Evolutionary conservation across 2,113 vertebrate species (phyloP), one percentile per base, ranked within the genome.

Genomic region (Falcunculus frontatus): DNA sequence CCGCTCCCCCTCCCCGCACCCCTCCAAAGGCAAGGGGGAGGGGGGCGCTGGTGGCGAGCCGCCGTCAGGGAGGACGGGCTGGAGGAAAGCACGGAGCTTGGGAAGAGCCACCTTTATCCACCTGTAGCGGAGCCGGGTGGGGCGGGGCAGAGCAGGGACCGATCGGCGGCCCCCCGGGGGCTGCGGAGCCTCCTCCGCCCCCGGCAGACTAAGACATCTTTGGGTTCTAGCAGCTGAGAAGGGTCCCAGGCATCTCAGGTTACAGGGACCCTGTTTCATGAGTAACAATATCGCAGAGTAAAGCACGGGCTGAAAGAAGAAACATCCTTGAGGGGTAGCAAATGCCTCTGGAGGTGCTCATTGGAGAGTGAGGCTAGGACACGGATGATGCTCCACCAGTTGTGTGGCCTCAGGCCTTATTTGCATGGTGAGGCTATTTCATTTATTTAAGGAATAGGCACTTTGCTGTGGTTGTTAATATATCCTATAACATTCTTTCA

Each of bases 241-340:
- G 32, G 20, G 65, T 47, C 15, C 25, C 10, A 4, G 50, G 30
- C 11, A 10, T 2, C 8, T 9, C 7, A 6, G 52, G 29, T 74
- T 21, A 4, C 32, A 5, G 0, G 15, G 3, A 23, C 16, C 17
- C 10, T 9, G 29, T 19, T 49, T n/a, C 11, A 9, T 1, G n/a
- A 60, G 49, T 10, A 41, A 17, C 16, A 5, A 2, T 11, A 19
- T 4, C 3, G 4, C 20, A 29, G 25, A 29, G 20, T 13, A 29
- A 52, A 59, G 26, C 41, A 9, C 2, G n/a, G 50, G 25, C 8
- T 14, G 22, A 9, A 74, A 87, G 65, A 41, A 56, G 52, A 49
- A 59, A n/a, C 26, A 6, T 13, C 8, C 8, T 5, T 20, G 60
- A 4, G 0, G 3, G 13, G 15, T 2, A n/a, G 32, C 35, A 55